These are phyloP conservation scores for Epinotia ramella DNA, from an alignment of 2,888 invertebrate species.

Conservation along the genomic window DNA sequence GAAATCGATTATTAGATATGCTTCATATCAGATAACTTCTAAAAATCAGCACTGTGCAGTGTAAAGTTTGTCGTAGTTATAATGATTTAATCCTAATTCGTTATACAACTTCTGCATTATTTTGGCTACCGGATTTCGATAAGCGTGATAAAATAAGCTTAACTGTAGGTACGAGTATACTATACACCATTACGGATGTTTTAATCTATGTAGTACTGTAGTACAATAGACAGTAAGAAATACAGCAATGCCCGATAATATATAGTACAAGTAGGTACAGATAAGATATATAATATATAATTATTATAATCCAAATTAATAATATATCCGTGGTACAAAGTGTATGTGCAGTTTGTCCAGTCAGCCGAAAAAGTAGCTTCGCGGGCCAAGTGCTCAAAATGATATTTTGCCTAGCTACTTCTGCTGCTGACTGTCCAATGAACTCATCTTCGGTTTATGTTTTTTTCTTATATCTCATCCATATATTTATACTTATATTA, in stretches of 20 bases:
- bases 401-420: too few species aligned
- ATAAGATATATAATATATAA: background rate
- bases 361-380: too few species aligned
- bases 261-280: background rate
- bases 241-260: background rate
- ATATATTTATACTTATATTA: too few species aligned
- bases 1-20: too few species aligned
- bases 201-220: background rate
- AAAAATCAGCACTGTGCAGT: background rate
- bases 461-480: too few species aligned
- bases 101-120: background rate
- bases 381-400: too few species aligned
- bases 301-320: too few species aligned
- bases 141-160: background rate
- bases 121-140: slow-evolving; percentile 16
- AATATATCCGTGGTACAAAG: background rate
- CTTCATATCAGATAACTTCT: background rate
- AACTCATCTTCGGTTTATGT: too few species aligned
- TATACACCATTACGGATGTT: background rate
- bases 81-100: background rate
- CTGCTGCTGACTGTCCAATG: too few species aligned
- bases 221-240: background rate
- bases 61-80: background rate
- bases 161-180: background rate
- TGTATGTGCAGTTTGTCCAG: too few species aligned